phyloP scores from a whole-genome alignment of 2,888 invertebrate genomes.

The Tipula vernalis region DNA sequence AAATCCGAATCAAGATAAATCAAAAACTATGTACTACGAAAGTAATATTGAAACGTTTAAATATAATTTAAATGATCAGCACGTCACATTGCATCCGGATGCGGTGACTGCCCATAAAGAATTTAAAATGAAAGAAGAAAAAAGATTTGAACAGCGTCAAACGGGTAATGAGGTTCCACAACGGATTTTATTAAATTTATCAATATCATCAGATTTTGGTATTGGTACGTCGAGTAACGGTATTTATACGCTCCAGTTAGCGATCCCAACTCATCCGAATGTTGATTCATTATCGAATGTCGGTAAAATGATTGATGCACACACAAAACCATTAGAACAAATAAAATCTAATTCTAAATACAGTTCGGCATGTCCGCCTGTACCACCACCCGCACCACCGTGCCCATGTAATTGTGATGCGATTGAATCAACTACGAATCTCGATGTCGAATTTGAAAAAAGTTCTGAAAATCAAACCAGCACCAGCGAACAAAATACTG shows the following conservation, averaged over 20 bases:
- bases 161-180: conserved; percentile 26
- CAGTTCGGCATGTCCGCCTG: conserved; percentile 20
- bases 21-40: conserved; percentile 23
- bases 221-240: conserved; percentile 43
- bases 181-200: conserved; percentile 68
- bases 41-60: conserved; percentile 10
- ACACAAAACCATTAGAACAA: not conserved
- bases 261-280: conserved; percentile 49
- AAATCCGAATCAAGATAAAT: conserved; percentile 25
- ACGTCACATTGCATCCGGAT: not conserved
- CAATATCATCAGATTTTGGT: conserved; percentile 59
- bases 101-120: not conserved
- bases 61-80: conserved; percentile 11
- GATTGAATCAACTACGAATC: not conserved
- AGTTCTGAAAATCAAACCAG: not conserved
- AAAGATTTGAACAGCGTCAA: not conserved
- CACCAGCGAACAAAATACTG: not conserved
- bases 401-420: conserved; percentile 24
- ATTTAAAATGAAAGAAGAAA: not conserved
- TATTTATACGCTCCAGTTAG: conserved; percentile 67
- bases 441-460: not conserved
- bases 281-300: conserved; percentile 23
- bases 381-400: conserved; percentile 32
- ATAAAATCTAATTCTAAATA: not conserved
- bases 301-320: not conserved